Evolutionary conservation across 2,113 vertebrate genomes (phyloP), one percentile per base, ranked within the genome.

Genomic region (Eurystomus gularis): DNA sequence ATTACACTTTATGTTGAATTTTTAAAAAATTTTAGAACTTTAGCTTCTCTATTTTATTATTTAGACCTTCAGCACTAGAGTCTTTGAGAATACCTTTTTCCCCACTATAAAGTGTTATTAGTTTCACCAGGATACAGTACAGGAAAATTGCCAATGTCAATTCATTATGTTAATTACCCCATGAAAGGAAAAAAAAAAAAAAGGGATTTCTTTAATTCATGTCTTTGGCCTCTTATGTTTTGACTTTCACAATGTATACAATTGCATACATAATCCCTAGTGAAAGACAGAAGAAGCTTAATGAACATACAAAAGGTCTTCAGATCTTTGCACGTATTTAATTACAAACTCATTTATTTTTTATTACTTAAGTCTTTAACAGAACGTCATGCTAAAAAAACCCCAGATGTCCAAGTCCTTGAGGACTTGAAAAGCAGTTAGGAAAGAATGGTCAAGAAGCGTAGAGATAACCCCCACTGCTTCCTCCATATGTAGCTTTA

Each of bases 1-100:
- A 98, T 98, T 97, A 96, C 29, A 33, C 68, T 94, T 89, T 96
- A 89, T 54, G 86, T 55, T 97, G 87, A 60, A 83, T 89, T 82
- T 83, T 71, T 20, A 61, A 48, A 76, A 81, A 64, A 92, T 55
- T 3, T 57, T 69, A 40, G 61, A 88, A 95, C 24, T 95, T 96
- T 93, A 96, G 52, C 64, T 88, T 92, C 80, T 82, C 24, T 54
- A 7, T 78, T 97, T 93, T 90, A 81, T 91, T 94, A 87, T 69
- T 86, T 90, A 96, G 64, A 75, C 42, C 44, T 93, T 92, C 16
- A 72, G 81, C 55, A 64, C 16, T 7, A 12, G 31, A 69, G 10
- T 24, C 4, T 37, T 60, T 64, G n/a, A 82, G 16, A 89, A 86
- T 13, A 77, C 4, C 12, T 72, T 39, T 49, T 57, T 64, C 3